Percentiles rank a stretch among this genome's conserved stretches.
These are phyloP conservation scores for Stegophylla sp. DNA, from an alignment of 2,888 invertebrate genomes.

Conservation along the genomic window DNA sequence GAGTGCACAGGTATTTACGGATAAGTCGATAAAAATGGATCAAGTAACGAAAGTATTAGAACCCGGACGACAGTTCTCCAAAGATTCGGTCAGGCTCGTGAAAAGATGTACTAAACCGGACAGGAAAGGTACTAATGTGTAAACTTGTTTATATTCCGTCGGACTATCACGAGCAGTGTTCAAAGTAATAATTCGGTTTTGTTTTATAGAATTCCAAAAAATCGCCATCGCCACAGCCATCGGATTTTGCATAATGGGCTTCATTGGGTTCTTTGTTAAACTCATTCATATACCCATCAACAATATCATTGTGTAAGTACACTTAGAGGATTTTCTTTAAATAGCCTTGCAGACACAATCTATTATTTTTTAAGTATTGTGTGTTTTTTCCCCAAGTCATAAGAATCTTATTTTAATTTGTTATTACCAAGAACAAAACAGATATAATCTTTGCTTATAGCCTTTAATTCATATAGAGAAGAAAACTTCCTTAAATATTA, in stretches of 20 bases:
- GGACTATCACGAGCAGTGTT: not conserved
- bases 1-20: too few species aligned
- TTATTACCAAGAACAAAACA: not conserved
- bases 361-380: not conserved
- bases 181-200: not conserved
- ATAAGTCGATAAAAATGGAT: constrained; percentile 89
- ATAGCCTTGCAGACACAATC: too few species aligned
- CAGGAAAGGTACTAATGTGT: constrained; percentile 84
- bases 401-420: not conserved
- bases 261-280: constrained; percentile 99
- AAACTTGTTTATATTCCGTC: not conserved
- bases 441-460: too few species aligned
- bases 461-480: too few species aligned
- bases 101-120: constrained; percentile 99
- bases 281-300: constrained; percentile 99
- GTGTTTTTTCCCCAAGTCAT: constrained; percentile 9
- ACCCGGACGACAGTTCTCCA: constrained; percentile 95
- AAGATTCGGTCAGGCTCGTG: constrained; percentile 96
- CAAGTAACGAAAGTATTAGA: constrained; percentile 93
- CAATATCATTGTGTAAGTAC: constrained; percentile 90
- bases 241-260: constrained; percentile 99
- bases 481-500: too few species aligned
- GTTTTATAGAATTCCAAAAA: constrained; percentile 91
- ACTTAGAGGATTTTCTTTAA: constrained; percentile 63
- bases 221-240: constrained; percentile 99